Evolutionary conservation across 2,113 vertebrate species (phyloP), one percentile per base, ranked within the genome.

Genomic region (Ariopsis seemanni): DNA sequence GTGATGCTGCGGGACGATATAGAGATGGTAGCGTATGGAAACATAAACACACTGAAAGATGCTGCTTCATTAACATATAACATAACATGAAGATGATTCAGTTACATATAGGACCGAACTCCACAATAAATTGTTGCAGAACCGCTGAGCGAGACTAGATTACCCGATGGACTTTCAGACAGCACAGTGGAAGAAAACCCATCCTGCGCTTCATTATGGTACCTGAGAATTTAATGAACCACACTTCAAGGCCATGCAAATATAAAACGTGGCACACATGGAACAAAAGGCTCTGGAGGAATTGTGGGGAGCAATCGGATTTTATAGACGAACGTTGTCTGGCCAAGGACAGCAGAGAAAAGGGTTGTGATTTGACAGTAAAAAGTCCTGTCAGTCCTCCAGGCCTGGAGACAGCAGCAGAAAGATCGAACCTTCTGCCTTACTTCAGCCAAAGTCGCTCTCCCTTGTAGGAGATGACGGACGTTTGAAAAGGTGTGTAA

Each of bases 341-440:
- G 34, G 84, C 15, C 80, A 78, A 91, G 92, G 84, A 89, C 90
- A 94, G 92, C 90, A 22, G 12, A 92, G 95, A 93, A 91, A 95
- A 93, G 94, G 93, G 94, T 57, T 95, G 91, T 93, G 87, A 94
- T 96, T 93, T 95, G 92, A 95, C 94, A 95, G 91, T 93, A 94
- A 89, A 92, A 93, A 93, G 93, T 92, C 88, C 91, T 92, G 91
- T 94, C 93, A 93, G 87, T 90, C 91, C 83, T 90, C 88, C 82
- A 86, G 88, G 89, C 92, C 92, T 93, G 90, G 88, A 89, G 91
- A 92, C 86, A 91, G 92, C 91, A 88, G 50, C 67, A 48, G 82
- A 25, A 53, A 48, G 74, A 60, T 84, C 75, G 25, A 72, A 62
- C 57, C 25, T 57, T 82, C 60, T n/a, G 71, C 58, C n/a, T 22